These are phyloP conservation scores for Phocides pigmalion DNA, from an alignment of 1,140 invertebrate species.

Conservation along the genomic window DNA sequence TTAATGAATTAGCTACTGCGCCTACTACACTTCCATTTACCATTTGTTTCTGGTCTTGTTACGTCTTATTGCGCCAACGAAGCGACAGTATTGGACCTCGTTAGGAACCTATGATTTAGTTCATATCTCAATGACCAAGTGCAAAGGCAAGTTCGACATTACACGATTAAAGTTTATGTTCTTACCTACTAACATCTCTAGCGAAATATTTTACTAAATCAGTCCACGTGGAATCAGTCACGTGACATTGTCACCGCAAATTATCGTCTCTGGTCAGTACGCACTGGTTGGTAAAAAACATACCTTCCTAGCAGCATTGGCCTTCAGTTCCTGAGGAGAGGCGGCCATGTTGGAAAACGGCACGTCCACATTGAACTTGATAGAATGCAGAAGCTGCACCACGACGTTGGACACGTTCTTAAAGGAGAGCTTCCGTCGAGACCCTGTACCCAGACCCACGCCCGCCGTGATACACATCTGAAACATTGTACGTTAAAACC, in stretches of 20 bases:
- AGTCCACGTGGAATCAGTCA: not conserved
- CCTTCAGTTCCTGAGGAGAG: constrained; percentile 85
- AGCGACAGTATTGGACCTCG: too few relatives aligned
- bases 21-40: too few relatives aligned
- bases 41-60: too few relatives aligned
- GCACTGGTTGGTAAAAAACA: constrained; percentile 32
- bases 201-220: too few relatives aligned
- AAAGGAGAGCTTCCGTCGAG: constrained; percentile 93
- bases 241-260: not conserved
- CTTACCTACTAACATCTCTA: too few relatives aligned
- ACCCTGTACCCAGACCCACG: constrained; percentile 85
- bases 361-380: constrained; percentile 96
- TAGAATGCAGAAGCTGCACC: constrained; percentile 94
- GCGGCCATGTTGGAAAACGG: constrained; percentile 96
- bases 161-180: too few relatives aligned
- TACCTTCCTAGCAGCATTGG: constrained; percentile 87
- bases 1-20: too few relatives aligned
- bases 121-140: too few relatives aligned
- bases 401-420: constrained; percentile 96
- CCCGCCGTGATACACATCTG: constrained; percentile 85
- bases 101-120: too few relatives aligned
- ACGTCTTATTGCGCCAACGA: too few relatives aligned
- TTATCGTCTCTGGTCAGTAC: not conserved
- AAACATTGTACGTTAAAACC: constrained; percentile 31
- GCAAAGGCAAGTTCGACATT: too few relatives aligned